A percentile compares a stretch with the other conserved stretches of the same genome.
Conservation (phyloP, 2,888 invertebrate species). For the Melikaiella ostensackeni region DNA sequence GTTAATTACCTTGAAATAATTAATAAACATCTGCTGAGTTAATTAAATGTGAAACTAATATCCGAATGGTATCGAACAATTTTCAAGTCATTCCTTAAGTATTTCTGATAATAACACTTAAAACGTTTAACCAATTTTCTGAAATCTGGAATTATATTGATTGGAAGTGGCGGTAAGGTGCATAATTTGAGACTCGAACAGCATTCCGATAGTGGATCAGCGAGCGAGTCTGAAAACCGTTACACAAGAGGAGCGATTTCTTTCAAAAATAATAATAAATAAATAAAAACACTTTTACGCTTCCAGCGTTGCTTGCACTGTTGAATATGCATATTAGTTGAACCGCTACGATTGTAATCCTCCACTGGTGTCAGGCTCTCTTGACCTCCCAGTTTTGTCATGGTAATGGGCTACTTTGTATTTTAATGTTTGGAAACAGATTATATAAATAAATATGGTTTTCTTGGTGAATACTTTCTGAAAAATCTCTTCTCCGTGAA, state of each 20-base stretch:
- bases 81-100: neutral
- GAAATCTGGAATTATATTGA: neutral
- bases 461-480: conserved; percentile 4
- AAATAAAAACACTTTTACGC: neutral
- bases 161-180: neutral
- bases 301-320: conserved; percentile 49
- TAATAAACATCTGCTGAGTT: neutral
- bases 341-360: conserved; percentile 65
- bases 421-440: conserved; percentile 71
- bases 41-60: neutral
- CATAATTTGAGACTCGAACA: neutral
- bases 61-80: neutral
- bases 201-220: neutral
- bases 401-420: conserved; percentile 75
- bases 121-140: neutral
- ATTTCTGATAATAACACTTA: neutral
- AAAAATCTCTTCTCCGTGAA: neutral
- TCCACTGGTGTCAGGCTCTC: conserved; percentile 68
- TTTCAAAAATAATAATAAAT: neutral
- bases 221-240: neutral
- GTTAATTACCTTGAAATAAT: neutral
- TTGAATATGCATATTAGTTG: conserved; percentile 71
- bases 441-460: conserved; percentile 66
- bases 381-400: conserved; percentile 73
- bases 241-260: neutral